Evolutionary conservation across 2,113 vertebrate genomes (phyloP).

Genomic region (Heterochromis multidens): DNA sequence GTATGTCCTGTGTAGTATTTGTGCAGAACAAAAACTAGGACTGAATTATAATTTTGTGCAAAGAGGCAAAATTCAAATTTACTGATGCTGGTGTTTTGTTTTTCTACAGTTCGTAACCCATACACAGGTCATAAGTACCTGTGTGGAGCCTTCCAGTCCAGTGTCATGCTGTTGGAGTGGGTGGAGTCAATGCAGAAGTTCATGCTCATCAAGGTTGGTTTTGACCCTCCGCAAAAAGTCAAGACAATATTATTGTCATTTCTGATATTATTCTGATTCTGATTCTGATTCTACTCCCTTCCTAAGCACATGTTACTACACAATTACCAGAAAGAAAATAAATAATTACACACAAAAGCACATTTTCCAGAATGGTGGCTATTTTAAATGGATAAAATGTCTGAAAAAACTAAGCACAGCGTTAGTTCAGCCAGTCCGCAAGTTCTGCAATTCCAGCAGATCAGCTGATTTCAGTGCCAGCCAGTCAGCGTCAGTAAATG

Average conservation of each 20-base stretch:
- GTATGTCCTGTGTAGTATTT: neutral
- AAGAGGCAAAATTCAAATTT: neutral
- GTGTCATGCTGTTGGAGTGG: slow-evolving; percentile 95
- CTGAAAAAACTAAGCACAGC: neutral
- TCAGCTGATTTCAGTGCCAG: neutral
- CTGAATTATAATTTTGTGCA: accelerated
- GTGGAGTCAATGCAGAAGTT: slow-evolving; percentile 99
- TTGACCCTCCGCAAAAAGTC: neutral
- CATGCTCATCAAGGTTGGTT: slow-evolving; percentile 96
- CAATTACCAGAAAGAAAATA: neutral
- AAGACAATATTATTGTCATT: neutral
- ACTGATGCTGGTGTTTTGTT: neutral
- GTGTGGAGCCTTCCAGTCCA: slow-evolving; percentile 95
- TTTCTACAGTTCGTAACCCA: slow-evolving; percentile 89
- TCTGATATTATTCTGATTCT: too few species aligned
- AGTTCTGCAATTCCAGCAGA: neutral
- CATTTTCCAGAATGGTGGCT: neutral
- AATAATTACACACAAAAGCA: neutral
- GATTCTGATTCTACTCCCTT: too few species aligned
- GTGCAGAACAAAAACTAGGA: neutral
- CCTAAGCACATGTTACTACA: neutral
- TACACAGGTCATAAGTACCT: slow-evolving; percentile 96
- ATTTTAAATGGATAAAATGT: neutral
- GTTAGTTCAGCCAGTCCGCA: neutral
- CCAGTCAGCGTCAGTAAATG: neutral